Base-by-base conservation (phyloP, 2,113 vertebrate species). In the Lates calcarifer region DNA sequence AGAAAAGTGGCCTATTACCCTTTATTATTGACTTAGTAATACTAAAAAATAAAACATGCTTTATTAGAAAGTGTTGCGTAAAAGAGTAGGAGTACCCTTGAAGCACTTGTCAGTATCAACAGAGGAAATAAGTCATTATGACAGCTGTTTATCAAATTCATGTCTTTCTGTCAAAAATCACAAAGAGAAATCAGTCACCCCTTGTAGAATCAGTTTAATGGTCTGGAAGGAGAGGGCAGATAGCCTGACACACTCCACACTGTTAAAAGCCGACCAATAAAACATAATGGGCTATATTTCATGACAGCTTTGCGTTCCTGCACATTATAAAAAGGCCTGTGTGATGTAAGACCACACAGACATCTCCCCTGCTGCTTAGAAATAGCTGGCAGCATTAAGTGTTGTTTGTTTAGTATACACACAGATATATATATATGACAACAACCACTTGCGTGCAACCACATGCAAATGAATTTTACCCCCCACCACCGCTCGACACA, bases 371-470 rank as follows among this genome's bases (percentile, higher is more conserved):
- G 51, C 77, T 80, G 73, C 64, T 69, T 60, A 10, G 39, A 60
- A 71, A 49, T n/a, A 61, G 77, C 35, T 85, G 78, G 62, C 60
- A 76, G 58, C 64, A 49, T 6, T 6, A 45, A 49, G 63, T 66
- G 58, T 22, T 15, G 17, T 28, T 85, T 84, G 86, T 88, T 89
- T 92, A 39, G 49, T 79, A 22, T 28, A 83, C 76, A 87, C 84
- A 89, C 65, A 81, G 70, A 76, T 41, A 77, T 31, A 62, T 64
- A 85, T 56, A 86, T 58, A 83, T 14, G 15, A 68, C 77, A 85
- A 82, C 80, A 88, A 82, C 58, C 61, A 56, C 66, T 82, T 62
- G 76, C 49, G 58, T 86, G 87, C 77, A 87, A 66, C 75, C 81
- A 17, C 78, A 87, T 88, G 86, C 76, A 86, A 88, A 89, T 86